These are phyloP conservation scores for Timandra comae DNA, from an alignment of 2,888 invertebrate species.

Conservation along the genomic window DNA sequence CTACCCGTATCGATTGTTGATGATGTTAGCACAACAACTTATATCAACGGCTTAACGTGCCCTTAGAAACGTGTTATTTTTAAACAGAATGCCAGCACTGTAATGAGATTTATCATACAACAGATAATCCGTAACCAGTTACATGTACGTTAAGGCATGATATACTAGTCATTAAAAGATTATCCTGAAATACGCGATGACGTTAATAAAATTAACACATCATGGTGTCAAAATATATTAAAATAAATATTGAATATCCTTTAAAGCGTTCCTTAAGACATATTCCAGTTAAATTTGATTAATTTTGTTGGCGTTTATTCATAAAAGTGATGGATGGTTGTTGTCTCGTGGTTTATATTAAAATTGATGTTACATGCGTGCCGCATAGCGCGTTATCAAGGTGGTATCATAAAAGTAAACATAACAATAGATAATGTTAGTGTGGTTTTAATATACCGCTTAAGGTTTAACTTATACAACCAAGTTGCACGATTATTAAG, in stretches of 20 bases:
- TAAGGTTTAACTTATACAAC: no score
- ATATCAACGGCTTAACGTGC: no score
- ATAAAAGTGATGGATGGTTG: conserved; percentile 11
- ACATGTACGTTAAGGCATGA: no score
- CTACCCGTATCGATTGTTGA: no score
- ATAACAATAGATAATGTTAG: conserved; percentile 49
- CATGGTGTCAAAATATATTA: conserved; percentile 9
- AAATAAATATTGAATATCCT: conserved; percentile 8
- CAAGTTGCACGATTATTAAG: conserved; percentile 17
- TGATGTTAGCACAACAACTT: no score
- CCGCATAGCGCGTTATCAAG: conserved; percentile 30
- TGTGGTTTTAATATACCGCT: conserved; percentile 51
- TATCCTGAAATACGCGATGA: conserved; percentile 13
- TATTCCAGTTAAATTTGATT: conserved; percentile 4
- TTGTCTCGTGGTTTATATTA: conserved; percentile 19
- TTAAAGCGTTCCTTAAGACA: conserved; percentile 3
- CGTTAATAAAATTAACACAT: conserved; percentile 14
- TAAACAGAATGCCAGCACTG: no score
- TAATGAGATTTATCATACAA: no score
- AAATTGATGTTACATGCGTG: conserved; percentile 28
- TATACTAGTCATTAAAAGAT: no score
- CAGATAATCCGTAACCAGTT: no score
- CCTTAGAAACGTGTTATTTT: no score
- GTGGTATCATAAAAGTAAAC: conserved; percentile 41
- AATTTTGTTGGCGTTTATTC: conserved; percentile 7